Conservation (phyloP, 2,797 vertebrate genomes). For the Anableps anableps region DNA sequence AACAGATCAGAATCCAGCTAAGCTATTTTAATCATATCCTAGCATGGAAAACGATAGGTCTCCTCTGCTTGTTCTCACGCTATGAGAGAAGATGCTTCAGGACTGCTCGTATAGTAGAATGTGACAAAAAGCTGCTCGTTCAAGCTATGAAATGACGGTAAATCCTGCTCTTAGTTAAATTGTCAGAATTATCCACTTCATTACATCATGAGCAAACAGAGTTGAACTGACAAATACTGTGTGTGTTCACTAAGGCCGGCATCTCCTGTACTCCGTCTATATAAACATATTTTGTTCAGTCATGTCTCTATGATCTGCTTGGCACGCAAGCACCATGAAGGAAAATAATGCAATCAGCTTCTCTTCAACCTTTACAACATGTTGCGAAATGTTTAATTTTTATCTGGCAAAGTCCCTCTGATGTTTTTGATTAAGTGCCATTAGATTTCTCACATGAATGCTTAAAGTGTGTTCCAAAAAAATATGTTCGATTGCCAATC, state of each 20-base stretch:
- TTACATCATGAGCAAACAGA: neutral
- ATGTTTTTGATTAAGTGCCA: neutral
- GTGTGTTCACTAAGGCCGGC: constrained; percentile 11
- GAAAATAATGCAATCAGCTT: neutral
- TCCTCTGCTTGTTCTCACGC: constrained; percentile 31
- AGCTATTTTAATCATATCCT: constrained; percentile 53
- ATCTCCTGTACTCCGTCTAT: constrained; percentile 20
- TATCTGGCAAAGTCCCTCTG: neutral
- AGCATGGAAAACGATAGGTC: neutral
- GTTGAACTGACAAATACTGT: neutral
- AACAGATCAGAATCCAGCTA: constrained; percentile 22
- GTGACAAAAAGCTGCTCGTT: neutral
- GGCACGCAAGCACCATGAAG: neutral
- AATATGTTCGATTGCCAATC: neutral
- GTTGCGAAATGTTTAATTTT: neutral
- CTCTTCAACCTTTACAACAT: neutral
- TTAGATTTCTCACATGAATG: neutral
- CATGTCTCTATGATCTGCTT: constrained; percentile 7
- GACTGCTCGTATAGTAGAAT: neutral
- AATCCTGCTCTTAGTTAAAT: neutral
- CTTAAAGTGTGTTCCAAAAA: neutral
- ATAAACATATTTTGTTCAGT: constrained; percentile 40
- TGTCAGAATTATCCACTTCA: neutral
- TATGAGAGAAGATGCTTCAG: neutral
- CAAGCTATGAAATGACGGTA: neutral